Conservation (phyloP, 2,797 vertebrate species). For the Amblyraja radiata region DNA sequence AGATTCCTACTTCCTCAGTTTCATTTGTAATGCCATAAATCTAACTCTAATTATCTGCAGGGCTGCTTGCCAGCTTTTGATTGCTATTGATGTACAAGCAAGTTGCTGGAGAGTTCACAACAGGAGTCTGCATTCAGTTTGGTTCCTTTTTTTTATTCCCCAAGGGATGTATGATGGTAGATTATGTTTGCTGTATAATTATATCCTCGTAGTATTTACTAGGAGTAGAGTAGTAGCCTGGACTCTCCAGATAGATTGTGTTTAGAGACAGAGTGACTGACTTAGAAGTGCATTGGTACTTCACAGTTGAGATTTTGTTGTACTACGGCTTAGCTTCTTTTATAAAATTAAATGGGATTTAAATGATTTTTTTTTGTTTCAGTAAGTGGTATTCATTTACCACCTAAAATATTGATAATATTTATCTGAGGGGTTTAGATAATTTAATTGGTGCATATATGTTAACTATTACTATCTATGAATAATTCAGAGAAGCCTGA, state of each 20-base stretch:
- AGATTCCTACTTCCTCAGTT: background rate
- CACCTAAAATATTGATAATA: background rate
- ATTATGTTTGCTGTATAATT: constrained; percentile 15
- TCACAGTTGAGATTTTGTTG: background rate
- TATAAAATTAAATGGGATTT: background rate
- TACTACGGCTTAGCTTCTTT: background rate
- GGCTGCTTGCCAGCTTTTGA: constrained; percentile 33
- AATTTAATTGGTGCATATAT: background rate
- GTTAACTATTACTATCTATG: too few species aligned
- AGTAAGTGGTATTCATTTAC: background rate
- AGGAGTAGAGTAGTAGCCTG: background rate
- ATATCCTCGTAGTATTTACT: background rate
- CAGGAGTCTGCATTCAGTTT: constrained; percentile 7
- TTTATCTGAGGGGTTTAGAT: background rate
- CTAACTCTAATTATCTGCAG: constrained; percentile 26
- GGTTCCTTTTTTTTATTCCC: background rate
- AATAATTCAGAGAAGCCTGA: too few species aligned
- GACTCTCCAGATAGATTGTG: background rate
- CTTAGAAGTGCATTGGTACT: background rate
- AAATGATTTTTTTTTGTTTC: background rate
- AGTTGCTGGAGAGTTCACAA: constrained; percentile 34
- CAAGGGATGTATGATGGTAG: constrained; percentile 12
- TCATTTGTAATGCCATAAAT: constrained; percentile 19
- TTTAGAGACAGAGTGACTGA: background rate
- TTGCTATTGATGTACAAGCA: constrained; percentile 32